phyloP scores from a whole-genome alignment of 2,888 invertebrate genomes.

The Dryadula phaetusa region DNA sequence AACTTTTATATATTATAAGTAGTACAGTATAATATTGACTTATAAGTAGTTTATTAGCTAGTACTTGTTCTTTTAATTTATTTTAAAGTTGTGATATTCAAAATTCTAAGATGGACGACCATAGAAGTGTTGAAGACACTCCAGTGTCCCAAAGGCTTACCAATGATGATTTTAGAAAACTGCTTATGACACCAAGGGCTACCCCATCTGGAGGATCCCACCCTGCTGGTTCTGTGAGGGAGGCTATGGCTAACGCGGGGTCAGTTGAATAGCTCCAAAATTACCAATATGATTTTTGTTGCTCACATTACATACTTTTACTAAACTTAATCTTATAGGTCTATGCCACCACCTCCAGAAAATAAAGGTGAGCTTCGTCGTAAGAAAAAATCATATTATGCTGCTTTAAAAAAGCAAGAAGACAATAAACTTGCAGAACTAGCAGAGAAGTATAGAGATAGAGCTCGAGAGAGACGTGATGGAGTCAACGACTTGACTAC shows the following conservation, averaged over 20 bases:
- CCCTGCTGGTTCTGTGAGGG: constrained; percentile 86
- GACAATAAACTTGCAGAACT: constrained; percentile 97
- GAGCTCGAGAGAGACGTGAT: constrained; percentile 95
- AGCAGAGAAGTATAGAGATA: constrained; percentile 96
- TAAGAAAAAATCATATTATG: constrained; percentile 98
- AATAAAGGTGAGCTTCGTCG: constrained; percentile 93
- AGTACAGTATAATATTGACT: neutral
- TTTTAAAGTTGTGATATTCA: neutral
- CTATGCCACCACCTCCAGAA: constrained; percentile 84
- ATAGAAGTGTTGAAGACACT: constrained; percentile 81
- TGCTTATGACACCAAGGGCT: constrained; percentile 96
- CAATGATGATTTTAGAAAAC: constrained; percentile 98
- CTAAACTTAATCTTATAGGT: constrained; percentile 52
- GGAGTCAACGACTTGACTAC: constrained; percentile 93
- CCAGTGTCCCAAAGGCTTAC: constrained; percentile 93
- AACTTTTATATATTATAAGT: neutral
- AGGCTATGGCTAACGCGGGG: constrained; percentile 88
- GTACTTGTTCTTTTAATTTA: neutral
- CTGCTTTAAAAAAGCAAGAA: constrained; percentile 96
- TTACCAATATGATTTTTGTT: neutral
- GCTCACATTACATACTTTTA: neutral
- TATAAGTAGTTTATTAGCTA: neutral
- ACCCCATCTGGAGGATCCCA: constrained; percentile 84
- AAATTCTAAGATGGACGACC: constrained; percentile 72
- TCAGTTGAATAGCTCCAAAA: constrained; percentile 47